Evolutionary conservation across 2,113 vertebrate genomes (phyloP), one percentile per base, ranked within the genome.

Genomic region (Petrocephalus microphthalmus): DNA sequence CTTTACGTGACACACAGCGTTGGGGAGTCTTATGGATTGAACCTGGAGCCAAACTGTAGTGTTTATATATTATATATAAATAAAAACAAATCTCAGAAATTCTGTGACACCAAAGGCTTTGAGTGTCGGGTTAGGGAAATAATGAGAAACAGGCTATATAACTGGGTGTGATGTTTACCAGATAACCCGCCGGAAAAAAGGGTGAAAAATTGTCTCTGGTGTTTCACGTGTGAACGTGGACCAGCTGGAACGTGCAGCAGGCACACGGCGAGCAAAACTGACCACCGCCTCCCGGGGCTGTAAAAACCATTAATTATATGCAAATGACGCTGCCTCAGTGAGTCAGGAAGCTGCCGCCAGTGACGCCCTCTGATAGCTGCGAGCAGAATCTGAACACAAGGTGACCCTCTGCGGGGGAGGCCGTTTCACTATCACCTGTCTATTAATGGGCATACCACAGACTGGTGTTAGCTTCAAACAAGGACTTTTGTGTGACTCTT

Each of bases 231-330:
- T 29, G 22, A 88, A 88, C 56, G 60, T 8, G 37, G 56, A 60
- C 56, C 7, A n/a, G 37, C 33, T 60, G 22, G 56, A 37, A 86
- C 17, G 33, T 54, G 42, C 82, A 89, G 85, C 84, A 89, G 60
- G 49, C 37, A 56, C 84, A 78, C 84, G 49, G 74, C 47, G 25
- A 29, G 84, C 47, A 74, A 60, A 22, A 89, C n/a, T 53, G 22
- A 37, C n/a, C 45, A 17, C 82, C 52, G 49, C 53, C 71, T 71
- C 29, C 19, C 29, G 47, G 83, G 5, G 0, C 29, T 20, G 22
- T 60, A 22, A 78, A 78, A 84, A 7, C 37, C 20, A 88, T 83
- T 56, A 83, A 88, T 84, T 88, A 84, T 78, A 88, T 56, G 37
- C 87, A 83, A 88, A 83, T 83, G 20, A 53, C n/a, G 20, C 20